Conservation (phyloP, 2,113 vertebrate species). For the Prietella phreatophila region DNA sequence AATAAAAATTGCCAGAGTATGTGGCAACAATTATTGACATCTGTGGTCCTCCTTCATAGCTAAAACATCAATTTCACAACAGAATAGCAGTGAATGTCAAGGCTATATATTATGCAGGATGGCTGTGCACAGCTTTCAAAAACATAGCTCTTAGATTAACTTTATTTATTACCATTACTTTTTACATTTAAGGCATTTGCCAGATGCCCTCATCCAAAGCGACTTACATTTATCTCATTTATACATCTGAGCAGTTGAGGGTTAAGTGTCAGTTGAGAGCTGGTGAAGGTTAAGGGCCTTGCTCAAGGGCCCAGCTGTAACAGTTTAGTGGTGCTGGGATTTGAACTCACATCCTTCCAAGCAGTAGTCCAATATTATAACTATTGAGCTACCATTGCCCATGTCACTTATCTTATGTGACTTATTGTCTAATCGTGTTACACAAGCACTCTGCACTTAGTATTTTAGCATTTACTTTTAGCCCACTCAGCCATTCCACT, state of each 20-base stretch:
- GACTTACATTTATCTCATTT: no score
- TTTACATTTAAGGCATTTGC: no score
- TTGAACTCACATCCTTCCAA: no score
- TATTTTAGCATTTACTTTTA: slow-evolving; percentile 2
- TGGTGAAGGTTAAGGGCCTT: no score
- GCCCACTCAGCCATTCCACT: neutral
- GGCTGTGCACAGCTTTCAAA: slow-evolving; percentile 2
- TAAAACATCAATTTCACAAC: neutral
- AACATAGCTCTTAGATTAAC: neutral
- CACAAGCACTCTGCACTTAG: neutral
- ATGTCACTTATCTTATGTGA: slow-evolving; percentile 6
- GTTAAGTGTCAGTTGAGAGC: no score
- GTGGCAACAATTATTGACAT: neutral
- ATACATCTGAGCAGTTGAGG: no score
- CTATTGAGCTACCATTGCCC: no score
- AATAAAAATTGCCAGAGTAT: neutral
- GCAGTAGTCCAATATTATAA: no score
- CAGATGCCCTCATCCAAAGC: no score
- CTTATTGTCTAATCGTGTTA: slow-evolving; percentile 10
- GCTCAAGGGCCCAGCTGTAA: no score
- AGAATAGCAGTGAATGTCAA: neutral
- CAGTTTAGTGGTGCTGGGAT: no score
- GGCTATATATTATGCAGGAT: neutral
- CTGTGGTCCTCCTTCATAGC: neutral
- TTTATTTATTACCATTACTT: neutral